Percentiles rank a stretch among this genome's conserved stretches.
Evolutionary conservation across 1,140 invertebrate genomes (phyloP).

Genomic region (Anoplolepis gracilipes): DNA sequence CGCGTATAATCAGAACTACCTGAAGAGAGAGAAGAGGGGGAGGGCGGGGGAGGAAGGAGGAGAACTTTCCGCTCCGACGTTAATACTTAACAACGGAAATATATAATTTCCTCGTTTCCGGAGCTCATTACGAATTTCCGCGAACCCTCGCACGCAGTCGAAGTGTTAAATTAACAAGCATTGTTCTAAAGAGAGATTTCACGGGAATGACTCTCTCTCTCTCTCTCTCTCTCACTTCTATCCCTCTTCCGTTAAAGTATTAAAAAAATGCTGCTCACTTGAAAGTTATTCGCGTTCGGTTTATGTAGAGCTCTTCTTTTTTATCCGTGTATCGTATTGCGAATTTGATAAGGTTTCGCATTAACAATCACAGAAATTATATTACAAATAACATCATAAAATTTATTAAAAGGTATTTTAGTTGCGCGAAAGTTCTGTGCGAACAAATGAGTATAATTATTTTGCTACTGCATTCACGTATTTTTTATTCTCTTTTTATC

Average conservation of each 20-base stretch:
- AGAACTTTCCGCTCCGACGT: slow-evolving; percentile 35
- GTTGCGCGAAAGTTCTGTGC: neutral
- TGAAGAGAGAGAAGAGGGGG: too few relatives aligned
- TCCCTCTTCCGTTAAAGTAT: slow-evolving; percentile 20
- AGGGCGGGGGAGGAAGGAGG: neutral
- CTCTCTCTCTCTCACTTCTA: too few relatives aligned
- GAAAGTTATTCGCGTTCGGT: neutral
- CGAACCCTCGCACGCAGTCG: slow-evolving; percentile 1
- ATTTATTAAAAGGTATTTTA: neutral
- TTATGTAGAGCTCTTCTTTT: too few relatives aligned
- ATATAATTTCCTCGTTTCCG: slow-evolving; percentile 59
- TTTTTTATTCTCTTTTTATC: neutral
- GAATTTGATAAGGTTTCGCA: neutral
- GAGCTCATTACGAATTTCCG: slow-evolving; percentile 60
- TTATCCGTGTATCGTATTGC: neutral
- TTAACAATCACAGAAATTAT: neutral
- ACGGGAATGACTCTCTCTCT: too few relatives aligned
- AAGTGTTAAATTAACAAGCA: slow-evolving; percentile 64
- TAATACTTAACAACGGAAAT: slow-evolving; percentile 64
- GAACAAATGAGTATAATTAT: neutral
- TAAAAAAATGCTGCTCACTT: slow-evolving; percentile 20
- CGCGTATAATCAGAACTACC: slow-evolving; percentile 55
- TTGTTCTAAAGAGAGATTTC: slow-evolving; percentile 39
- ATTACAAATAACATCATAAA: neutral
- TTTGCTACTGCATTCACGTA: neutral